Conservation (phyloP, 2,888 invertebrate genomes). For the Lycophotia porphyrea region DNA sequence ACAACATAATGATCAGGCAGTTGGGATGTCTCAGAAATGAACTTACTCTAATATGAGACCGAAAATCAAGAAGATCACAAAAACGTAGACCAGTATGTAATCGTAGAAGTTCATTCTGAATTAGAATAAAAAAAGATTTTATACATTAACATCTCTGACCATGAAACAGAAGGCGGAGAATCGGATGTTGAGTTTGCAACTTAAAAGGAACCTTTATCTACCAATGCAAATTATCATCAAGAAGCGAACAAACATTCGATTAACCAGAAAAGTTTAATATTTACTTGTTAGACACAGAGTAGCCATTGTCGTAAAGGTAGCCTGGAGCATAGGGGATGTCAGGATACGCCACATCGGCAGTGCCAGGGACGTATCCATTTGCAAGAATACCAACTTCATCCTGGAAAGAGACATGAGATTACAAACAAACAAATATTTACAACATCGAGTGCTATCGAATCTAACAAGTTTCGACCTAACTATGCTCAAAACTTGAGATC, state of each 20-base stretch:
- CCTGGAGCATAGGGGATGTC: conserved; percentile 86
- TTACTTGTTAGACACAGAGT: conserved; percentile 78
- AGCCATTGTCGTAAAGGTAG: conserved; percentile 80
- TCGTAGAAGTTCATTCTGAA: conserved; percentile 3
- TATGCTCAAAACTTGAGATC: background rate
- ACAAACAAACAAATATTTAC: background rate
- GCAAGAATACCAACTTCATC: conserved; percentile 77
- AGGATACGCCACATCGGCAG: conserved; percentile 82
- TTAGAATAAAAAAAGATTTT: background rate
- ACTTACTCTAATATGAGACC: conserved; percentile 9
- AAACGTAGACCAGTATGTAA: background rate
- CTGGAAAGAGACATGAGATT: conserved; percentile 56
- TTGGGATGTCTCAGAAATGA: background rate
- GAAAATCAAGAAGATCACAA: background rate
- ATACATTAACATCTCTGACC: background rate
- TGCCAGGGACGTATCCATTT: conserved; percentile 76
- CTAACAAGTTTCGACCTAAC: background rate
- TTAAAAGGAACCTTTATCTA: background rate
- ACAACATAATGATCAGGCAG: background rate
- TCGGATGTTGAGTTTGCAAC: background rate
- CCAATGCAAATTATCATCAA: background rate
- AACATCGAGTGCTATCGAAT: background rate
- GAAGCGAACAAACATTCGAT: background rate
- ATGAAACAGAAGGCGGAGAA: background rate
- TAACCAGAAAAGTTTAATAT: conserved; percentile 20